Evolutionary conservation across 2,888 invertebrate species (phyloP).

Genomic region (Dolomedes plantarius): DNA sequence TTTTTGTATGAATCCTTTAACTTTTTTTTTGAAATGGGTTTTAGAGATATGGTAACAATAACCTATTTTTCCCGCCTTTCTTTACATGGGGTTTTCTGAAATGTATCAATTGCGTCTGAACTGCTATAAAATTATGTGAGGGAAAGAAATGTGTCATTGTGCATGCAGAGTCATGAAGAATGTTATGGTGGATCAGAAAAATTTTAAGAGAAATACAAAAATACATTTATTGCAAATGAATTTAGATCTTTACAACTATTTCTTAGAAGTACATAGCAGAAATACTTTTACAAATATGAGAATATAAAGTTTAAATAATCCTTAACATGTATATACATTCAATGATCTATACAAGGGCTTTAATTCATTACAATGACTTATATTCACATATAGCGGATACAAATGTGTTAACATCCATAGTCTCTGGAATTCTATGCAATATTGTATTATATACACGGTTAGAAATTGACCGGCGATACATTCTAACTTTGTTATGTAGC

Average conservation of each 20-base stretch:
- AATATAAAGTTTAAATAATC: slow-evolving; percentile 56
- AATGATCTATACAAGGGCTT: slow-evolving; percentile 38
- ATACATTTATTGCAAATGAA: slow-evolving; percentile 69
- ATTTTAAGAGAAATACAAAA: slow-evolving; percentile 48
- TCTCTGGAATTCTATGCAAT: background rate
- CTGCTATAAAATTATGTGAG: too few relatives aligned
- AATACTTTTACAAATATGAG: slow-evolving; percentile 64
- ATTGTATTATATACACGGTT: background rate
- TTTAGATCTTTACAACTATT: slow-evolving; percentile 68
- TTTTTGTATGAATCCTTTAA: too few relatives aligned
- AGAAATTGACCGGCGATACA: background rate
- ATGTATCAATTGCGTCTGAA: too few relatives aligned
- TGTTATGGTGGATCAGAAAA: background rate
- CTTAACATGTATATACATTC: slow-evolving; percentile 63
- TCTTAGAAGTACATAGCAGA: slow-evolving; percentile 58
- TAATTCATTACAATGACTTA: slow-evolving; percentile 22
- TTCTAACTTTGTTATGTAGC: too few relatives aligned
- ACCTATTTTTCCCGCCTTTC: too few relatives aligned
- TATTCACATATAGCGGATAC: slow-evolving; percentile 30
- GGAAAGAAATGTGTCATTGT: too few relatives aligned
- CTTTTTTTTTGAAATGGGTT: too few relatives aligned
- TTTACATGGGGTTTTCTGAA: too few relatives aligned
- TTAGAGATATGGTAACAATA: too few relatives aligned
- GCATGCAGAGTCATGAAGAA: too few relatives aligned
- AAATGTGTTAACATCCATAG: background rate